Evolutionary conservation across 2,888 invertebrate genomes (phyloP).

Genomic region (Linyphia triangularis): DNA sequence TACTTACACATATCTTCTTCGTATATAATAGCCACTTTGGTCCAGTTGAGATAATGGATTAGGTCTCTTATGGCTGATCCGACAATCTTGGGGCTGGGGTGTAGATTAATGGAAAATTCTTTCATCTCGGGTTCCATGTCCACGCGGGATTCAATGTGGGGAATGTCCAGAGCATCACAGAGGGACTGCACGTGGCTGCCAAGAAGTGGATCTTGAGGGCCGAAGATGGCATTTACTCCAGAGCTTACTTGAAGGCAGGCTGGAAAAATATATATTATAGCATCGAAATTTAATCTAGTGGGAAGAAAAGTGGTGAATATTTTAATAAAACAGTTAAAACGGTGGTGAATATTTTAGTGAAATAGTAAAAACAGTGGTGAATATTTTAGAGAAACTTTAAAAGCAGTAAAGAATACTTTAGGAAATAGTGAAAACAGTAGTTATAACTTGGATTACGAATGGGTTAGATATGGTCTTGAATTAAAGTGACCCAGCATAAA

Average conservation of each 20-base stretch:
- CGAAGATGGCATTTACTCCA: slow-evolving; percentile 92
- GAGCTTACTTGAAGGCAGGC: slow-evolving; percentile 88
- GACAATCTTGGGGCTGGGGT: slow-evolving; percentile 90
- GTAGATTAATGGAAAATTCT: slow-evolving; percentile 91
- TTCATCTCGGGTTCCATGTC: slow-evolving; percentile 81
- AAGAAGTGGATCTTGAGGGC: slow-evolving; percentile 90
- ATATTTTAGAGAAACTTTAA: too few species aligned
- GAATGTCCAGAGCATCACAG: slow-evolving; percentile 91
- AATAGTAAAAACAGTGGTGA: too few species aligned
- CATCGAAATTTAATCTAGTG: too few species aligned
- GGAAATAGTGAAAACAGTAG: too few species aligned
- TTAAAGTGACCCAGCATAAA: too few species aligned
- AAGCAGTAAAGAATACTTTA: too few species aligned
- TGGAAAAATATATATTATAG: slow-evolving; percentile 82
- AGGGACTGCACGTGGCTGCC: slow-evolving; percentile 91
- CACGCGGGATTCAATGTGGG: slow-evolving; percentile 89
- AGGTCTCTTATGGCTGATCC: slow-evolving; percentile 90
- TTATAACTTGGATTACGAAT: too few species aligned
- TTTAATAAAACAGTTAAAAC: neutral
- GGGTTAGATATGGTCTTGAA: too few species aligned
- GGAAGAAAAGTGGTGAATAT: too few species aligned
- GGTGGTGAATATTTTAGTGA: neutral
- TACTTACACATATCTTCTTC: slow-evolving; percentile 86
- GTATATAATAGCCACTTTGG: slow-evolving; percentile 93
- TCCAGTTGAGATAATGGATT: slow-evolving; percentile 94